Percentiles rank a stretch among this genome's conserved stretches.
Evolutionary conservation across 2,888 invertebrate species (phyloP).

Genomic region (Nemurella pictetii): DNA sequence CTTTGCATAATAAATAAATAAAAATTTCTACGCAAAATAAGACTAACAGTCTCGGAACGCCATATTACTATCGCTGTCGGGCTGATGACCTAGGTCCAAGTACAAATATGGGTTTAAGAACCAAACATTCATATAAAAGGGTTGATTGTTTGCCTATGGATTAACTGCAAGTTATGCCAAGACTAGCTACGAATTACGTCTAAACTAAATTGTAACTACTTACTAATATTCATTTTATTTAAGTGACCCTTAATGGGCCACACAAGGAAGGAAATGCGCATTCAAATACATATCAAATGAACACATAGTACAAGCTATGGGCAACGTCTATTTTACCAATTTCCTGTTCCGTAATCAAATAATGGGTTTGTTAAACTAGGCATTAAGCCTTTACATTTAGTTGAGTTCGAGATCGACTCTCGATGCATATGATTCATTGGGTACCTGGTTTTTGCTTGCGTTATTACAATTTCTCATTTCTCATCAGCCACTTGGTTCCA

Average conservation of each 20-base stretch:
- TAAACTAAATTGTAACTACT: slow-evolving; percentile 1
- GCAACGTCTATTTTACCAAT: neutral
- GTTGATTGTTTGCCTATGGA: neutral
- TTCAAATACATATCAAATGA: neutral
- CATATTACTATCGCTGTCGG: neutral
- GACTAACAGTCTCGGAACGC: slow-evolving; percentile 5
- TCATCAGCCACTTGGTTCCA: neutral
- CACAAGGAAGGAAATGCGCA: neutral
- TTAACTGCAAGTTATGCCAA: neutral
- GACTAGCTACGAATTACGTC: slow-evolving; percentile 12
- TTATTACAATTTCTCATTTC: neutral
- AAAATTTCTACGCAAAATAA: neutral
- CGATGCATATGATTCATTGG: neutral
- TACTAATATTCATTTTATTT: neutral
- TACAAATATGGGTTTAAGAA: neutral
- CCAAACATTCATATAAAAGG: neutral
- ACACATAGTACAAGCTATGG: neutral
- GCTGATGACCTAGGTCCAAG: neutral
- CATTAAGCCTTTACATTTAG: too few species aligned
- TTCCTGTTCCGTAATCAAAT: neutral
- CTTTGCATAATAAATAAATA: neutral
- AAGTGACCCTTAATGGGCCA: neutral
- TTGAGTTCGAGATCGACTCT: too few species aligned
- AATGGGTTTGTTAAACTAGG: neutral
- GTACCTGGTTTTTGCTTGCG: neutral